Percentiles rank a stretch among this genome's conserved stretches.
Evolutionary conservation across 2,797 vertebrate species (phyloP).

Genomic region (Acanthopagrus latus): DNA sequence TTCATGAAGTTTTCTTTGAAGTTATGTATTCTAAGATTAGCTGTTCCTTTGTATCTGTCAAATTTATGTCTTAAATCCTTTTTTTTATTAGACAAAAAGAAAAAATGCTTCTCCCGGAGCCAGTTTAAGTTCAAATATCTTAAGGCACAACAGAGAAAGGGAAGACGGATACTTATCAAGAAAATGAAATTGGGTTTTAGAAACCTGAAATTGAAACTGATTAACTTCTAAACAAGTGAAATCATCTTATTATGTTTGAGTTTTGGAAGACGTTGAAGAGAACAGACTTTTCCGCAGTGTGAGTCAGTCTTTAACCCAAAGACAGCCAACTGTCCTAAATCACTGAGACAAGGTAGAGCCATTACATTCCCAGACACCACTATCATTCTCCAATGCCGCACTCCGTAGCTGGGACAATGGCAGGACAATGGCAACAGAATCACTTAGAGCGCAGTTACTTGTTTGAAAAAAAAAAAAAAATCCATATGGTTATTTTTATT

Average conservation of each 20-base stretch:
- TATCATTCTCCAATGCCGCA: conserved; percentile 12
- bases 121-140: neutral
- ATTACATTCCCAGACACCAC: conserved; percentile 29
- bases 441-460: neutral
- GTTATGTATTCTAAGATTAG: neutral
- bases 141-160: neutral
- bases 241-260: neutral
- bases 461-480: neutral
- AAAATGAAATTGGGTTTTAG: neutral
- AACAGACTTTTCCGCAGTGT: conserved; percentile 29
- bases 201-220: neutral
- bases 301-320: conserved; percentile 27
- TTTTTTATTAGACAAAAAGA: neutral
- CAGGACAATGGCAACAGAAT: neutral
- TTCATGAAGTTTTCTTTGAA: neutral
- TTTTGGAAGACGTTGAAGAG: neutral
- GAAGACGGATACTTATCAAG: neutral
- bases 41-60: neutral
- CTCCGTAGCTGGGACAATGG: neutral
- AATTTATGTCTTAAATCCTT: conserved; percentile 18
- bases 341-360: conserved; percentile 20
- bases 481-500: neutral
- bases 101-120: neutral
- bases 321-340: conserved; percentile 40
- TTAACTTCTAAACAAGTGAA: conserved; percentile 8